Evolutionary conservation across 1,140 invertebrate species (phyloP), one percentile per base, ranked within the genome.

Genomic region (Aphidius gifuensis): DNA sequence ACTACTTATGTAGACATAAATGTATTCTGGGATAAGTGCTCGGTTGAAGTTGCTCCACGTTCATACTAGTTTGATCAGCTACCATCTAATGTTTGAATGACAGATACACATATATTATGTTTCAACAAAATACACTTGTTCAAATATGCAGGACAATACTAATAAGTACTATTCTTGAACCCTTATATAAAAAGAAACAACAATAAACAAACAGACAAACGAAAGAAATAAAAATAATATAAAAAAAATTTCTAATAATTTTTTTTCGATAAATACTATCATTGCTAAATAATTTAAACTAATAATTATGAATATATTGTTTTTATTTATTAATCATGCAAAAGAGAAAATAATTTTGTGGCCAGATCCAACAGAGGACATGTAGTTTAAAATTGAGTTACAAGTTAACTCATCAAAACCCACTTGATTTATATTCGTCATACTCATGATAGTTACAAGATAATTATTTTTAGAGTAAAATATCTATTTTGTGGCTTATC

Each of bases 11-110:
- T n/a, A 5, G 39, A 38, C 46, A 48, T 16, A 16, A 16, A 54
- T 58, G 39, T 40, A 45, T 39, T 40, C 46, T 43, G 42, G 53
- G 58, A 61, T 65, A 61, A 65, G 60, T 65, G 42, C 58, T 55
- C 40, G 44, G 50, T 16, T 47, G 7, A 32, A 39, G 7, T 42
- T 45, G 44, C 45, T 9, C n/a, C 5, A 6, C 39, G 53, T 55
- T 56, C 11, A 42, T 50, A n/a, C 42, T 40, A 56, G 38, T 43
- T 6, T 44, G 21, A n/a, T 5, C 50, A 4, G 32, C 16, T 23
- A 45, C 21, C 7, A 55, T 32, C 7, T 55, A 44, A 42, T 40
- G 53, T 43, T 5, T 9, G 39, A 55, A 40, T 40, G 8, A 49
- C n/a, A n/a, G 47, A n/a, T n/a, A 49, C 47, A 6, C 16, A 49